Percentiles rank a stretch among this genome's conserved stretches.
These are phyloP conservation scores for Adela reaumurella DNA, from an alignment of 2,888 invertebrate genomes.

Conservation along the genomic window DNA sequence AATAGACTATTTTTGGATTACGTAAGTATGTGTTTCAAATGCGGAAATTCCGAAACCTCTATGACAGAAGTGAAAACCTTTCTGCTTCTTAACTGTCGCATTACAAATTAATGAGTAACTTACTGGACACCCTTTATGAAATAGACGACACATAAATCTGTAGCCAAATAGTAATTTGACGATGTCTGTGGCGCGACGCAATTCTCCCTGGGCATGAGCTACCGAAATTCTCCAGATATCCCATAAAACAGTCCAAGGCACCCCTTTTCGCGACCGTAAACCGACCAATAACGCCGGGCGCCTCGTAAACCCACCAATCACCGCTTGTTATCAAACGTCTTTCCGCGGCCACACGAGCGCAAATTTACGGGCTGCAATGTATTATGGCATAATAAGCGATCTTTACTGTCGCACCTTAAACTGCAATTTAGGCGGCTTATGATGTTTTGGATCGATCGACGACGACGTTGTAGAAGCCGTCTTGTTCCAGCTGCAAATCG, in stretches of 20 bases:
- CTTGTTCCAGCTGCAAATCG: too few species aligned
- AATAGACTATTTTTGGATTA: too few species aligned
- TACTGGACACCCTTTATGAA: too few species aligned
- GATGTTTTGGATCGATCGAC: not conserved
- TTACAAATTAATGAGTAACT: too few species aligned
- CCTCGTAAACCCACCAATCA: not conserved
- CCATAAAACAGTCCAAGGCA: not conserved
- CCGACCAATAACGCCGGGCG: not conserved
- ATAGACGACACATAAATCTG: too few species aligned
- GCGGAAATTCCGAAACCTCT: too few species aligned
- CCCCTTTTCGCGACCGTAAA: not conserved
- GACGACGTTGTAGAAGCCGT: too few species aligned
- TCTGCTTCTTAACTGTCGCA: too few species aligned
- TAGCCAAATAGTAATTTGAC: too few species aligned
- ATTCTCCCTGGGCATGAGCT: not conserved
- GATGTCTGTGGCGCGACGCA: too few species aligned
- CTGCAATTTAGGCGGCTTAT: not conserved
- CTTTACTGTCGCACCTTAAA: not conserved
- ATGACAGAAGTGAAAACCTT: too few species aligned
- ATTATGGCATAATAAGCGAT: not conserved
- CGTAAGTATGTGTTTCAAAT: too few species aligned
- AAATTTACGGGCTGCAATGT: not conserved
- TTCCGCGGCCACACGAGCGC: not conserved
- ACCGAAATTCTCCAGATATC: not conserved
- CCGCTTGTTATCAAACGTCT: not conserved